phyloP scores from a whole-genome alignment of 2,888 invertebrate genomes.

The Brenthis ino region DNA sequence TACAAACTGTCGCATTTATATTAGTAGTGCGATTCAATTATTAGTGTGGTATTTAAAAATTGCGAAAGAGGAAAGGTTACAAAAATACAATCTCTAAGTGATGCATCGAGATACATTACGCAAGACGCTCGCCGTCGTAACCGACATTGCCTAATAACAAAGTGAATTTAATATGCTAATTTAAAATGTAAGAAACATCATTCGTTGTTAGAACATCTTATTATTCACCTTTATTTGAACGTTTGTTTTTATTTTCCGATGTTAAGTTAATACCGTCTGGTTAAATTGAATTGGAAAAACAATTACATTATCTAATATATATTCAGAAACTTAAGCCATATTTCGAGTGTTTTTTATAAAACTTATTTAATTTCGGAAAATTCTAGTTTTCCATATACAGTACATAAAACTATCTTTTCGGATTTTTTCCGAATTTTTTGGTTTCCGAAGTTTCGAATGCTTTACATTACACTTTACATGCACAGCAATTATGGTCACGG shows the following conservation, averaged over 20 bases:
- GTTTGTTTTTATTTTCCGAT: constrained; percentile 6
- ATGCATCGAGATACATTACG: constrained; percentile 30
- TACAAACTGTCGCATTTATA: no score
- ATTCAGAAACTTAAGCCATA: no score
- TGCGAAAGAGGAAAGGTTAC: constrained; percentile 28
- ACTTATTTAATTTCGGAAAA: no score
- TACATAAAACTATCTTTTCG: no score
- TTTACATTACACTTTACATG: no score
- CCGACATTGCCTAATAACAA: constrained; percentile 30
- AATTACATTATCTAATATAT: background rate
- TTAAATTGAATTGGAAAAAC: background rate
- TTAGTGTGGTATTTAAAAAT: background rate
- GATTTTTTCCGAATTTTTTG: no score
- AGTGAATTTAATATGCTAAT: constrained; percentile 37
- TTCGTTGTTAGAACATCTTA: constrained; percentile 17
- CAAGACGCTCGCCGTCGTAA: constrained; percentile 26
- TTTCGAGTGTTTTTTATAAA: no score
- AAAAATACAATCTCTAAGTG: constrained; percentile 35
- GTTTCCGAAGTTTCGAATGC: no score
- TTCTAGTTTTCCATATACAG: no score
- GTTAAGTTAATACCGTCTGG: background rate
- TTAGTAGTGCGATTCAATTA: background rate
- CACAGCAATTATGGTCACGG: no score
- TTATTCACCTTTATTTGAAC: constrained; percentile 14
- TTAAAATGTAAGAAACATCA: constrained; percentile 26